phyloP scores from a whole-genome alignment of 2,888 invertebrate species.

The Eupithecia inturbata region DNA sequence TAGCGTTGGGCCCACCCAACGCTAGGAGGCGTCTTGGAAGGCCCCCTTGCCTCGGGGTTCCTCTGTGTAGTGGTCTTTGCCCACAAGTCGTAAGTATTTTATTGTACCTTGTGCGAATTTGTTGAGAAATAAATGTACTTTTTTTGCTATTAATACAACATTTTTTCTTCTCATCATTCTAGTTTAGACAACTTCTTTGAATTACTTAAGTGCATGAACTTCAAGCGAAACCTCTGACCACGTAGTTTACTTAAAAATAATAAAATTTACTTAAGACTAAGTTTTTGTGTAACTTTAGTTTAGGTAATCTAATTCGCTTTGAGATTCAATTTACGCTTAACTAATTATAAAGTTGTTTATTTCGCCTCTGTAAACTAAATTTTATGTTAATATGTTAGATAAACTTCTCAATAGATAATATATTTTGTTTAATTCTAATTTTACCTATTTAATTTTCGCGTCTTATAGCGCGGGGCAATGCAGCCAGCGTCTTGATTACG shows the following conservation, averaged over 20 bases:
- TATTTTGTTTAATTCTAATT: not conserved
- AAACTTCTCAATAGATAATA: not conserved
- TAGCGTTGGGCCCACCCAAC: too few relatives aligned
- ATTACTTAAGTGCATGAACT: not conserved
- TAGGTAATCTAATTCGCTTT: not conserved
- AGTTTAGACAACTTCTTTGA: not conserved
- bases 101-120: too few relatives aligned
- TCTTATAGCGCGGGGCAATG: too few relatives aligned
- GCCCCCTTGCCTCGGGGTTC: too few relatives aligned
- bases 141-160: too few relatives aligned
- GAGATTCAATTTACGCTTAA: not conserved
- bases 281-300: not conserved
- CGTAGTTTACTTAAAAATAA: not conserved
- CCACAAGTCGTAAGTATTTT: too few relatives aligned
- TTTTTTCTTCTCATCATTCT: too few relatives aligned
- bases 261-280: not conserved
- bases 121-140: too few relatives aligned
- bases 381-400: not conserved
- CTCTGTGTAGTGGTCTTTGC: too few relatives aligned
- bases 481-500: too few relatives aligned
- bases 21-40: too few relatives aligned
- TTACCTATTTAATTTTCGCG: too few relatives aligned
- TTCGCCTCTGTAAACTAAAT: not conserved
- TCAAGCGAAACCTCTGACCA: not conserved
- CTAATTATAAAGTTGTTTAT: constrained; percentile 2